Percentiles rank a stretch among this genome's conserved stretches.
These are phyloP conservation scores for Dolomedes plantarius DNA, from an alignment of 2,888 invertebrate genomes.

Conservation along the genomic window DNA sequence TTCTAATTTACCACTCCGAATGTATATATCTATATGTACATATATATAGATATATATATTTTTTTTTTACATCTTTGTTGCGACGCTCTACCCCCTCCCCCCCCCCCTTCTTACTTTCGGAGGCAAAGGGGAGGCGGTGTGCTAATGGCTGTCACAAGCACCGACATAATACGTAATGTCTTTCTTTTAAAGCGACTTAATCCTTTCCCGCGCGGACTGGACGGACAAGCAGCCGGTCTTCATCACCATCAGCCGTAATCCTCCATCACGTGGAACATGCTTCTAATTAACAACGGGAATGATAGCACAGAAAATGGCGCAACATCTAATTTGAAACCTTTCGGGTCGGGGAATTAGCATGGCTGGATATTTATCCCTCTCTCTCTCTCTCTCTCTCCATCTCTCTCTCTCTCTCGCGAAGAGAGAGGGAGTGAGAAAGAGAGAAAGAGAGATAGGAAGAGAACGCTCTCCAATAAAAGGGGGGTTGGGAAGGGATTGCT, in stretches of 20 bases:
- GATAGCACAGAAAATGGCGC: constrained; percentile 38
- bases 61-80: neutral
- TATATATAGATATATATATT: too few relatives aligned
- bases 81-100: neutral
- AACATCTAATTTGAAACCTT: constrained; percentile 72
- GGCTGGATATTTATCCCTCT: constrained; percentile 65
- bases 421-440: neutral
- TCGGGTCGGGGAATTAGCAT: constrained; percentile 67
- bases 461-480: constrained; percentile 17
- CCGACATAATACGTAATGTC: constrained; percentile 29
- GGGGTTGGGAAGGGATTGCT: constrained; percentile 42
- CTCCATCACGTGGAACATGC: constrained; percentile 57
- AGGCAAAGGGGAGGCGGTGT: constrained; percentile 19
- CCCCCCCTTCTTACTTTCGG: neutral
- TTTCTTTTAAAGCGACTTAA: constrained; percentile 48
- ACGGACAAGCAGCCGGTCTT: constrained; percentile 49
- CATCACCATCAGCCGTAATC: constrained; percentile 49
- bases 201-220: constrained; percentile 39
- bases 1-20: constrained; percentile 1
- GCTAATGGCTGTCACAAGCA: constrained; percentile 60
- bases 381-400: neutral
- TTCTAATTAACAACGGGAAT: constrained; percentile 58
- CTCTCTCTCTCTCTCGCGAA: too few relatives aligned
- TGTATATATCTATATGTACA: too few relatives aligned
- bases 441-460: neutral